Percentiles rank a stretch among this genome's conserved stretches.
phyloP scores from a whole-genome alignment of 2,888 invertebrate species.

The Keiferia lycopersicella region DNA sequence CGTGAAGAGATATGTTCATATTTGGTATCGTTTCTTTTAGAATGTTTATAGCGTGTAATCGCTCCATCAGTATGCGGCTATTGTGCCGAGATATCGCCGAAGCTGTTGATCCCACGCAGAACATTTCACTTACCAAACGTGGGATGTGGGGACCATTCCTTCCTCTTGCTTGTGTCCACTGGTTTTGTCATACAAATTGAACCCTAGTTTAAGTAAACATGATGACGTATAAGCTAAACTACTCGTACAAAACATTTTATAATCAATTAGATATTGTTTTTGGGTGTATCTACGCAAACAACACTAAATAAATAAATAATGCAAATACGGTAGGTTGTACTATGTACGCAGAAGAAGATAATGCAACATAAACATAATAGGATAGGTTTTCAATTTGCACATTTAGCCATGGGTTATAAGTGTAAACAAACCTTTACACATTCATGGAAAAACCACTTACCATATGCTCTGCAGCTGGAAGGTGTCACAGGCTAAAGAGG shows the following conservation, averaged over 20 bases:
- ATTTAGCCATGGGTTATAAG: background rate
- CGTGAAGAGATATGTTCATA: background rate
- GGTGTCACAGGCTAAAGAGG: slow-evolving; percentile 19
- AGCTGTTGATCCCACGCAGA: slow-evolving; percentile 29
- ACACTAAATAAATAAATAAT: too few relatives aligned
- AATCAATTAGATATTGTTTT: too few relatives aligned
- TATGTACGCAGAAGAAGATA: background rate
- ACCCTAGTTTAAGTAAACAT: background rate
- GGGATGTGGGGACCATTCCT: slow-evolving; percentile 21
- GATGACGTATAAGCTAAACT: background rate
- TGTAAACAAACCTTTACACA: background rate
- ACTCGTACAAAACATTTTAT: too few relatives aligned
- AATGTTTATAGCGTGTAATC: slow-evolving; percentile 18
- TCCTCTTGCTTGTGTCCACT: slow-evolving; percentile 17
- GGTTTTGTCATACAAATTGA: background rate
- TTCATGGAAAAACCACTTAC: slow-evolving; percentile 42
- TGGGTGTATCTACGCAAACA: too few relatives aligned
- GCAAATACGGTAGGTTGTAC: too few relatives aligned
- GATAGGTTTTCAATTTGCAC: background rate
- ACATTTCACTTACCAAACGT: slow-evolving; percentile 24
- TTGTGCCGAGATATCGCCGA: slow-evolving; percentile 20
- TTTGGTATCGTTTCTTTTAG: slow-evolving; percentile 16
- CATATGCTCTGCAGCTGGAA: slow-evolving; percentile 29
- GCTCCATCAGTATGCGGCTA: slow-evolving; percentile 19
- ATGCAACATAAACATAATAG: background rate